Conservation (phyloP, 2,113 vertebrate species). For the Empidonax alnorum region DNA sequence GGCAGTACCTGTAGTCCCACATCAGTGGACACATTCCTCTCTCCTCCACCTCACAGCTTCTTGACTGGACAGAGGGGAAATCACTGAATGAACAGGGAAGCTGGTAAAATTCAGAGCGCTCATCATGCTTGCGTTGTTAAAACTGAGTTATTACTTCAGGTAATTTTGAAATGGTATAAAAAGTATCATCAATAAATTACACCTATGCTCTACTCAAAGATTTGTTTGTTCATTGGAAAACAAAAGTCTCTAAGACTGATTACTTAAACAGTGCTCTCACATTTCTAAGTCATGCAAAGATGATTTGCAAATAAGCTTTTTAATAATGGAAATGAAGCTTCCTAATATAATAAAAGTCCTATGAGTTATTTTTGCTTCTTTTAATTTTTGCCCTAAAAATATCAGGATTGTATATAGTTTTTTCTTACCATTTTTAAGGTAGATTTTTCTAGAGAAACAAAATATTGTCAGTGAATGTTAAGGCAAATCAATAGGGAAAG, state of each 20-base stretch:
- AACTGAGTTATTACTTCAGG: neutral
- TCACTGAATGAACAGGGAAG: neutral
- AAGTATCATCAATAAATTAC: neutral
- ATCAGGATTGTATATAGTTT: neutral
- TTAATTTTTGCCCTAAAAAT: neutral
- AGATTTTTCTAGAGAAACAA: neutral
- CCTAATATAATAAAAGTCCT: neutral
- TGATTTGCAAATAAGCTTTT: neutral
- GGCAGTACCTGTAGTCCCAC: neutral
- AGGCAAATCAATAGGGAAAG: neutral
- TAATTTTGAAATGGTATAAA: neutral
- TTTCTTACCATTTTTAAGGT: neutral
- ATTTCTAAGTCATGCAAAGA: neutral
- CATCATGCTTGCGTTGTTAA: neutral
- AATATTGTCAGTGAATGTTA: neutral
- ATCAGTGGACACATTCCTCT: neutral
- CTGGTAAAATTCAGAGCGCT: neutral
- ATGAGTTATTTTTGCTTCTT: neutral
- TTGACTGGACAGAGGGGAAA: neutral
- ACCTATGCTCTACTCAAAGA: neutral
- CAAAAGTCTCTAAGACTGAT: neutral
- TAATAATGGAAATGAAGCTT: neutral
- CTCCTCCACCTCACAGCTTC: neutral
- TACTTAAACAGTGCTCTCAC: neutral
- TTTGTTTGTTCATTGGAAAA: neutral